Percentiles rank a stretch among this genome's conserved stretches.
These are phyloP conservation scores for Gymnosoma rotundatum DNA, from an alignment of 2,888 invertebrate genomes.

Conservation along the genomic window DNA sequence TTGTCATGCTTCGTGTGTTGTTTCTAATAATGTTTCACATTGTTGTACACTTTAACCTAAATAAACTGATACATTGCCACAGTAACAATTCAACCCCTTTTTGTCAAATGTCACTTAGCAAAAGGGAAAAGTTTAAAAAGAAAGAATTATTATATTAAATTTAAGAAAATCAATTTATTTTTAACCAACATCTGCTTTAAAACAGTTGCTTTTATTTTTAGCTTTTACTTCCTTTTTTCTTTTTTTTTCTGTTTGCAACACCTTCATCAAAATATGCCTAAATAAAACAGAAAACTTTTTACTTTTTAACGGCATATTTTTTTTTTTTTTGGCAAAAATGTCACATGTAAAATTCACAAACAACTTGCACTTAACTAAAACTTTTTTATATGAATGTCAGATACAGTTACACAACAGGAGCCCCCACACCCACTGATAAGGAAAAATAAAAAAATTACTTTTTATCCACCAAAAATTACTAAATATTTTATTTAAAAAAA, in stretches of 20 bases:
- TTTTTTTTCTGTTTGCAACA: background rate
- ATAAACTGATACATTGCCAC: conserved; percentile 39
- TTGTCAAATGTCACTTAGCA: conserved; percentile 36
- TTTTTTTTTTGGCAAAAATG: conserved; percentile 2
- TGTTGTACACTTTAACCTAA: conserved; percentile 51
- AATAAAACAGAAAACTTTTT: conserved; percentile 17
- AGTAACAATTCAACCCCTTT: conserved; percentile 22
- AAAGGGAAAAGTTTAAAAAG: background rate
- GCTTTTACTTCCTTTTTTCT: background rate
- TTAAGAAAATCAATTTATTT: background rate
- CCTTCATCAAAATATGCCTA: conserved; percentile 48
- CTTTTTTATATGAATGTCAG: conserved; percentile 1
- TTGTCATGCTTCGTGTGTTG: conserved; percentile 60
- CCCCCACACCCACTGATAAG: background rate
- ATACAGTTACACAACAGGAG: background rate
- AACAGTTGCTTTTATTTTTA: background rate
- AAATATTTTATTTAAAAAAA: too few species aligned
- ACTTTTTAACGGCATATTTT: background rate
- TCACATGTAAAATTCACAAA: conserved; percentile 39
- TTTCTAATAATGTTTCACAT: conserved; percentile 49
- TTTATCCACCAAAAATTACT: conserved; percentile 9
- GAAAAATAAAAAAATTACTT: background rate
- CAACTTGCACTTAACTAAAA: conserved; percentile 6
- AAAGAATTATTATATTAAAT: conserved; percentile 1
- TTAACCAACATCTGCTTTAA: background rate